phyloP scores from a whole-genome alignment of 2,113 vertebrate genomes.

The Anolis carolinensis region DNA sequence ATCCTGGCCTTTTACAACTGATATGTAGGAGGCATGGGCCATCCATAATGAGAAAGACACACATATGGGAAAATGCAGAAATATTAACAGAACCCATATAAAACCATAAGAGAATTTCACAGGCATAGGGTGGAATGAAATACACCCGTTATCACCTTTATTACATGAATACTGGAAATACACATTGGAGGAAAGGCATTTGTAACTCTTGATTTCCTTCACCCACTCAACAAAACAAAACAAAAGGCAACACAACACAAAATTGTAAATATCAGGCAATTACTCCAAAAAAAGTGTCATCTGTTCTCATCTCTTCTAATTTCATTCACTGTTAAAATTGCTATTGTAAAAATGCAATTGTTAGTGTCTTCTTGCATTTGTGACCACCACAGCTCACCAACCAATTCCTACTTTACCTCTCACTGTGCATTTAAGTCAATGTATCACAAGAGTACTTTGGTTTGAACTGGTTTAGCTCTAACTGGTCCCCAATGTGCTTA shows the following conservation, averaged over 20 bases:
- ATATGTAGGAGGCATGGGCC: neutral
- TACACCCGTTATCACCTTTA: too few relatives aligned
- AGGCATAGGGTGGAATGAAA: neutral
- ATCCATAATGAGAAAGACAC: too few relatives aligned
- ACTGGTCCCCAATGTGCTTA: neutral
- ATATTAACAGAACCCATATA: neutral
- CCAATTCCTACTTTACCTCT: neutral
- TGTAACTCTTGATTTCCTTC: neutral
- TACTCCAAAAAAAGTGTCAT: neutral
- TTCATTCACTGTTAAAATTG: neutral
- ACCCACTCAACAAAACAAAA: too few relatives aligned
- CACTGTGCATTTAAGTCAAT: neutral
- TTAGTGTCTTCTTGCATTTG: neutral
- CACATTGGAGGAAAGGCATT: neutral
- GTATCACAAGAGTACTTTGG: neutral
- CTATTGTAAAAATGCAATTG: neutral
- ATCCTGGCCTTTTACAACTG: neutral
- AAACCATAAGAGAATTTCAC: neutral
- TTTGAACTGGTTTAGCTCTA: neutral
- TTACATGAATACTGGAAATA: neutral
- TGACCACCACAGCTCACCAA: neutral
- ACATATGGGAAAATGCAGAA: too few relatives aligned
- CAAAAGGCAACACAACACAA: neutral
- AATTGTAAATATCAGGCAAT: neutral
- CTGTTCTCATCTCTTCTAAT: neutral